These are phyloP conservation scores for Eupithecia subumbrata DNA, from an alignment of 2,888 invertebrate species.

Conservation along the genomic window DNA sequence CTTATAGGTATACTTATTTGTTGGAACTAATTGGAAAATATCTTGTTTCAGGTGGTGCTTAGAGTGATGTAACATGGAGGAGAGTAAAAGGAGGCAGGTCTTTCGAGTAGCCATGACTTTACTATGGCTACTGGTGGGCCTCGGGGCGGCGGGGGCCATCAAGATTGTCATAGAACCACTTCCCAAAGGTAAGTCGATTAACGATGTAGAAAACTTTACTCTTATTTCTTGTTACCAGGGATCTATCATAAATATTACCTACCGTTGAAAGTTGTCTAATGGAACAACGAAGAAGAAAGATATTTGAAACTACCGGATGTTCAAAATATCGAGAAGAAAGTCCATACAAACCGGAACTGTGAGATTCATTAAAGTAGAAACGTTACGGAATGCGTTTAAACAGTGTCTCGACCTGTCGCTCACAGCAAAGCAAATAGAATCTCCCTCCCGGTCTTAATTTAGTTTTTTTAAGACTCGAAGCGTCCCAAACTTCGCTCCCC, in stretches of 20 bases:
- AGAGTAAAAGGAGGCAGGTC: conserved; percentile 50
- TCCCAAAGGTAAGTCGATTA: conserved; percentile 73
- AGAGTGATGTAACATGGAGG: conserved; percentile 62
- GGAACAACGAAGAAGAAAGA: not conserved
- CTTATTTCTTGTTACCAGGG: not conserved
- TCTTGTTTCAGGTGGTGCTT: conserved; percentile 62
- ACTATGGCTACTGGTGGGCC: conserved; percentile 67
- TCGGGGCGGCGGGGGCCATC: conserved; percentile 70
- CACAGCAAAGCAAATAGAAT: conserved; percentile 74
- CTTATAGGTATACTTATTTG: not conserved
- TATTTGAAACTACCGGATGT: not conserved
- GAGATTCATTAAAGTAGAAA: conserved; percentile 26
- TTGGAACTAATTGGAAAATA: not conserved
- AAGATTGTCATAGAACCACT: conserved; percentile 81
- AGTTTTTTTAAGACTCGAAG: conserved; percentile 67
- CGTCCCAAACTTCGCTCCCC: conserved; percentile 68
- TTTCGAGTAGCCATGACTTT: conserved; percentile 61
- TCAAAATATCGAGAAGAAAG: conserved; percentile 3
- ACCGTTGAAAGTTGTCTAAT: not conserved
- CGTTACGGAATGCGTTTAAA: conserved; percentile 33
- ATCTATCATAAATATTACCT: not conserved
- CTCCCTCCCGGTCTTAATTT: conserved; percentile 69
- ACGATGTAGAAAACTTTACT: not conserved
- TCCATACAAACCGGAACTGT: not conserved
- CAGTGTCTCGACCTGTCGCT: conserved; percentile 65